Base-by-base conservation (phyloP, 2,113 vertebrate species). In the Axis porcinus region DNA sequence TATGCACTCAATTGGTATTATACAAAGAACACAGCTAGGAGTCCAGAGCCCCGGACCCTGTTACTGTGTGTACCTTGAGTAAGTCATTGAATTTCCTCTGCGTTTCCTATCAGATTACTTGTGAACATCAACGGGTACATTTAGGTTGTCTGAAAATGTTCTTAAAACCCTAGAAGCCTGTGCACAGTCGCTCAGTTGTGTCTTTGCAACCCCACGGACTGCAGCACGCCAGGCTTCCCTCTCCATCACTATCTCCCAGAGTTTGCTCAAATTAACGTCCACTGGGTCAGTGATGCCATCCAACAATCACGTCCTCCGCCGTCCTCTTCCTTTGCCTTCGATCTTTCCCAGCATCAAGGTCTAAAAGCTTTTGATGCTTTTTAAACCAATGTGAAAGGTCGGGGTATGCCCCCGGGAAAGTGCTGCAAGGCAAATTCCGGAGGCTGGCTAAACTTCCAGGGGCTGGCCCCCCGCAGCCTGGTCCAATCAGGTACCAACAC, bases 131-230 rank as follows among this genome's bases (percentile, higher is more conserved):
- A 33, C 8, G 13, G 16, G n/a, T 36, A 3, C 14, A 12, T 50
- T 89, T 52, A 81, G 7, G 14, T 62, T 85, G 28, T 94, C 55
- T 91, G 33, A 6, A 55, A 55, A 10, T 55, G 8, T 95, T 58
- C 52, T 45, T 58, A 97, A 70, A 93, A 45, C 27, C 36, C 28
- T 28, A 62, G 47, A 21, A 78, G 5, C 0, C 25, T 91, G 40
- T 27, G 27, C n/a, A 23, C 67, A 70, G 67, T 43, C 2, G 1
- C 6, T 76, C 11, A 76, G 40, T 43, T 0, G 0, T 27, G 36
- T 76, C 70, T 74, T 74, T 43, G 36, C 12, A 7, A 27, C 23
- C 36, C 40, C 70, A 14, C 0, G 1, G 23, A 14, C 70, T 4
- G 36, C 70, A 43, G 70, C 40, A 14, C 0, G 0, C 40, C 40